Evolutionary conservation across 1,140 invertebrate genomes (phyloP), one percentile per base, ranked within the genome.

Genomic region (Brachionus calyciflorus): DNA sequence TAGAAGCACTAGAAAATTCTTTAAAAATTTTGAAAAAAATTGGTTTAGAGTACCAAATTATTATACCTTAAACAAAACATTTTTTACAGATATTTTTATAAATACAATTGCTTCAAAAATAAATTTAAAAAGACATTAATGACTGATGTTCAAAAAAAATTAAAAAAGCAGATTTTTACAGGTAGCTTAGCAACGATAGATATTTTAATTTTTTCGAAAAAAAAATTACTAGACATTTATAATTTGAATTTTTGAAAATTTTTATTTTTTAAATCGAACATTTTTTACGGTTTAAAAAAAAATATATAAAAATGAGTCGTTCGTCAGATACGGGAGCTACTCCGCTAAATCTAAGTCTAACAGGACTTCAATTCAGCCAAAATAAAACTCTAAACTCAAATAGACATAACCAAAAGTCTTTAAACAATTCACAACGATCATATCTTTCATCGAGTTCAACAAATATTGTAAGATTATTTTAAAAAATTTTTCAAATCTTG

Each of bases 301-400:
- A 55, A 28, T 14, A 55, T 10, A 55, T 37, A 4, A n/a, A 19
- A 21, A 60, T 60, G 55, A 60, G 55, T 9, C 33, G 19, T 37
- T 60, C 17, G 55, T 60, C 55, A 60, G 55, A 60, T 60, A 48
- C 17, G 19, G 21, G 24, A 30, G 65, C 12, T 5, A 70, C 44
- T 49, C 65, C 65, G 26, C 40, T 70, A 17, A 70, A 70, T 46
- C 19, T 70, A 28, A 70, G 65, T 33, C 33, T 70, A 19, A 70
- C 28, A 46, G 65, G 44, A 30, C 37, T 51, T 14, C 65, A 70
- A 33, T 48, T 70, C 21, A 70, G 33, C 49, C 24, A 51, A 30
- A 9, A n/a, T 0, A 70, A 33, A 51, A 10, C 3, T 17, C 24
- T 40, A 51, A 28, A 26, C 17, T 3, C 44, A 7, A 70, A 48